Base-by-base conservation (phyloP, 2,113 vertebrate genomes). In the Tupaia chinensis region DNA sequence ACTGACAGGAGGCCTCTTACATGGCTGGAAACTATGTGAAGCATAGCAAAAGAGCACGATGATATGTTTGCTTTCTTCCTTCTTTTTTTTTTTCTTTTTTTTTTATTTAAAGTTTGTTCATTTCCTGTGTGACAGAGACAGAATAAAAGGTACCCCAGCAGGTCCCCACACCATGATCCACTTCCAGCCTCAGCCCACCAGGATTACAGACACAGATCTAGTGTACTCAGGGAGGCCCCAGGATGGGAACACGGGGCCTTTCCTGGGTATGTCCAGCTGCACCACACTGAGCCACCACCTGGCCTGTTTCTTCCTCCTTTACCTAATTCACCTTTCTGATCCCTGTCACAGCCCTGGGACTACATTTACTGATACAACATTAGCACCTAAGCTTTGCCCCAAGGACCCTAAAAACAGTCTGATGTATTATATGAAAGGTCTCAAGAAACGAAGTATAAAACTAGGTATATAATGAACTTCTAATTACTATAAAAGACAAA, bases 401-500 rank as follows among this genome's bases (percentile, higher is more conserved):
- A 95, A 86, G 9, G 11, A 88, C 11, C 13, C 53, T 84, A 66
- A 89, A 89, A 73, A 87, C 25, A 73, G 32, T 13, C 14, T 29
- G 74, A 8, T 1, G 4, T 76, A 69, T 20, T 66, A 34, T 74
- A 25, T 77, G 53, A 87, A 89, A 81, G 9, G 3, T 79, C 27
- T 68, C n/a, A 27, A 7, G 56, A n/a, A 5, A 91, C 27, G 94
- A 74, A 0, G 9, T 32, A 78, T 23, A 84, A 79, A 93, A 32
- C 34, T 74, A 3, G 44, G 5, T 84, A 32, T 32, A 78, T 44
- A 93, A 89, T 34, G 13, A 72, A 2, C n/a, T 81, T 89, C 82
- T 78, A 72, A 61, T 81, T 94, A 82, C 34, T 56, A 88, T 68
- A 78, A 73, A 94, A 93, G 4, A 58, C 81, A 93, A 96, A 93